Evolutionary conservation across 2,888 invertebrate species (phyloP), one percentile per base, ranked within the genome.

Genomic region (Macaria liturata): DNA sequence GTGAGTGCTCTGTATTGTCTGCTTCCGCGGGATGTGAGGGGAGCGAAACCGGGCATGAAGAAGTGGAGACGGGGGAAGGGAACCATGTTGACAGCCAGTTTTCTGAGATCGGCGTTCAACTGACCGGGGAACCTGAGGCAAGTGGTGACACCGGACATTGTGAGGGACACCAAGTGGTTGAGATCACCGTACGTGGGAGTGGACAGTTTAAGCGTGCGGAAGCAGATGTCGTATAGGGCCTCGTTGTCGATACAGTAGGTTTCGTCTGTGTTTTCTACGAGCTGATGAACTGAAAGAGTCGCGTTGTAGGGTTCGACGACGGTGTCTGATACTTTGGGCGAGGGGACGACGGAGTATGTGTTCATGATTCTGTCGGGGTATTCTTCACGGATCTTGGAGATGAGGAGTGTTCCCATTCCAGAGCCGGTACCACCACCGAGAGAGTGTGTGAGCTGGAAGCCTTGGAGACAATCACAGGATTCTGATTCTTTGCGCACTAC

Each of bases 1-100:
- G 97, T 96, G 46, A 97, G 91, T 46, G 97, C 95, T 65, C 97
- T 93, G 92, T 98, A 98, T 75, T 97, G 97, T 86, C 97, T 97
- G 76, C 96, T 96, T 55, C 96, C 97, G 64, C 97, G 94, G 7
- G 96, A 97, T 30, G 95, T 95, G 49, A 96, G 93, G 3, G 96
- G 96, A 50, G 96, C 97, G 84, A 97, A 97, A 9, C 97, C 97
- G 46, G 97, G 96, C 95, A 97, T 97, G 91, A 97, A 97, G 93
- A 97, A 97, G 88, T 97, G 97, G 50, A 97, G 94, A 86, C 97
- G 91, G 44, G 92, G 92, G 90, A 92, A 92, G 54, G 92, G 92
- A 68, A 98, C 98, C 98, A 98, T 98, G 93, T 98, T 98, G 60
- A 98, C 97, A 40, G 97, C 97, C 66, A 97, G 86, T 91, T 98